Conservation (phyloP, 1,140 invertebrate genomes). For the Sinonovacula constricta region DNA sequence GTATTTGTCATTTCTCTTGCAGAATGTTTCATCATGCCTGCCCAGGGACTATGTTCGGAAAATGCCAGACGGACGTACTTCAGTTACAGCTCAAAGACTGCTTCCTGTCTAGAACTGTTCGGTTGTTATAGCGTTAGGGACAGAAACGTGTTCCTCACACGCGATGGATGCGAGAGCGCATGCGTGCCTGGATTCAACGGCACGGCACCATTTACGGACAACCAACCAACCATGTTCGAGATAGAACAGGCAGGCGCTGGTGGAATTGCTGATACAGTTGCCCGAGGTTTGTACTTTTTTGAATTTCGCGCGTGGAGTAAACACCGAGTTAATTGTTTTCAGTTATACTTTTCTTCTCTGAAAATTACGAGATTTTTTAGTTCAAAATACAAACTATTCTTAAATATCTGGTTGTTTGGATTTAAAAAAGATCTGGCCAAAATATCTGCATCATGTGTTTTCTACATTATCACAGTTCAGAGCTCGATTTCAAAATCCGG, state of each 20-base stretch:
- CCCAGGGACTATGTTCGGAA: too few relatives aligned
- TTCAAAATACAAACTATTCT: too few relatives aligned
- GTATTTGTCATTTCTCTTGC: too few relatives aligned
- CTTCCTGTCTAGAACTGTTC: slow-evolving; percentile 10
- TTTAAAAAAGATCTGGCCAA: too few relatives aligned
- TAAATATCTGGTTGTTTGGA: too few relatives aligned
- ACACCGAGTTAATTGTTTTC: not conserved
- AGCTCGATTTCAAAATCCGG: not conserved
- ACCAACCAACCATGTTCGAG: too few relatives aligned
- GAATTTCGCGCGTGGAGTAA: not conserved
- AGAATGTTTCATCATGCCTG: too few relatives aligned
- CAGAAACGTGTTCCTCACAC: slow-evolving; percentile 31
- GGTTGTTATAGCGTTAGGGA: slow-evolving; percentile 37
- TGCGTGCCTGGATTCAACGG: slow-evolving; percentile 8
- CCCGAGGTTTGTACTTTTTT: not conserved
- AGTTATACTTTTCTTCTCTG: not conserved
- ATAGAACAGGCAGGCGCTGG: not conserved
- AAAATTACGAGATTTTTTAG: not conserved
- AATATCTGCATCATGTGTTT: not conserved
- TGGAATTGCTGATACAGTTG: not conserved
- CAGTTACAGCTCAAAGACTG: slow-evolving; percentile 30
- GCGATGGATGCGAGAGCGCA: not conserved
- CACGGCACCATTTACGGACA: too few relatives aligned
- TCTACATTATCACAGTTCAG: not conserved
- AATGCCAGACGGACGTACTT: too few relatives aligned